Evolutionary conservation across 2,797 vertebrate species (phyloP), one percentile per base, ranked within the genome.

Genomic region (Thaleichthys pacificus): DNA sequence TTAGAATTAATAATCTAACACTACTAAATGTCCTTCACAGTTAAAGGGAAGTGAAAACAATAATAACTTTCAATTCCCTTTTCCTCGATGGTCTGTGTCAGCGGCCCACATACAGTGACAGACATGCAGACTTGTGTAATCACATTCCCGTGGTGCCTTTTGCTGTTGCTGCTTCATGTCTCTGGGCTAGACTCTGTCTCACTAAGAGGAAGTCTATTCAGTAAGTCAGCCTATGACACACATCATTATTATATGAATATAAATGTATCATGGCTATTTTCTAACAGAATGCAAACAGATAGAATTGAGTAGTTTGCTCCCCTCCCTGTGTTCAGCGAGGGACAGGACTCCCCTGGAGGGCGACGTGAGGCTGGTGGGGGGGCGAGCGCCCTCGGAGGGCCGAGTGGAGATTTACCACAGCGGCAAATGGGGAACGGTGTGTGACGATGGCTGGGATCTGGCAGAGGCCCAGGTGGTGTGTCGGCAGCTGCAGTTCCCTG

Each of bases 401-500:
- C 54, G 67, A 15, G 67, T 69, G 67, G 67, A 69, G 67, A 12
- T 69, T 4, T 69, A 69, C 67, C 67, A 69, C 21, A 32, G 58
- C n/a, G 54, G 54, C 17, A 58, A 58, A 58, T 69, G 67, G 67
- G 67, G 67, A 3, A 69, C 67, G 9, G 5, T 69, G 49, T 69
- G 67, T 60, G 67, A 69, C 6, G 67, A 69, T 60, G 32, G 19
- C 54, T 69, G 67, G 67, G 67, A 69, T 6, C 32, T 69, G 54
- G 19, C 54, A 21, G 67, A 69, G 28, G 67, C 67, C 14, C 67
- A 69, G 30, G 67, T 69, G 67, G 67, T 69, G 28, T 69, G 67
- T 38, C 67, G 67, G 14, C 72, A 94, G 87, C 79, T 94, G 91
- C 78, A 79, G n/a, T 93, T 91, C 69, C 80, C 72, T 0, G 80